Evolutionary conservation across 2,888 invertebrate genomes (phyloP).

Genomic region (Agrenia bidenticulata): DNA sequence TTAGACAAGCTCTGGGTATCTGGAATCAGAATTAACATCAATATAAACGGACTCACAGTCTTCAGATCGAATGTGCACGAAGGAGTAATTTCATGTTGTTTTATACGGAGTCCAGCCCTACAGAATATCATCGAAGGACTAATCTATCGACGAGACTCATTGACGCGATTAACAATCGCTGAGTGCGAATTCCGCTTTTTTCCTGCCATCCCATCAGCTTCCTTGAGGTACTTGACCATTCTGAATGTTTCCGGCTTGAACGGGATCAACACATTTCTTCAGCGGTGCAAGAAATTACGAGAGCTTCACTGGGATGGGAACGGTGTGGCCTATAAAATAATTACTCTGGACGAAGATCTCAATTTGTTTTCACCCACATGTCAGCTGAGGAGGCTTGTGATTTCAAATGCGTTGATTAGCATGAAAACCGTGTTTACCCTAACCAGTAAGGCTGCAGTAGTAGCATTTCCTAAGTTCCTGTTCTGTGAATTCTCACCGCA

Average conservation of each 20-base stretch:
- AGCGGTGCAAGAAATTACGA: not conserved
- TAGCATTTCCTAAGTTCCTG: not conserved
- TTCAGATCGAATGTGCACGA: not conserved
- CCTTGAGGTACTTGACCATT: not conserved
- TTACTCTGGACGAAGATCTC: slow-evolving; percentile 3
- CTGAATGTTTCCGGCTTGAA: not conserved
- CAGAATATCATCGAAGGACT: not conserved
- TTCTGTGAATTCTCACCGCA: slow-evolving; percentile 2
- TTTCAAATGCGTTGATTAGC: slow-evolving; percentile 2
- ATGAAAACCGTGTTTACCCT: not conserved
- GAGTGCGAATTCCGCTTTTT: slow-evolving; percentile 1
- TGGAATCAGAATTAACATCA: not conserved
- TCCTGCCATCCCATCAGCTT: not conserved
- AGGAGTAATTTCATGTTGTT: not conserved
- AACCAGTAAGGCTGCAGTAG: not conserved
- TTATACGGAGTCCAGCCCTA: not conserved
- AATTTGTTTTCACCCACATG: not conserved
- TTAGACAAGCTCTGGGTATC: not conserved
- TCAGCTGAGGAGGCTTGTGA: not conserved
- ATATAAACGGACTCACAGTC: not conserved
- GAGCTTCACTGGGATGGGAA: slow-evolving; percentile 2
- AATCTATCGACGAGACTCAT: not conserved
- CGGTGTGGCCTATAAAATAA: not conserved
- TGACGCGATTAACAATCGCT: not conserved
- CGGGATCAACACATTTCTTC: not conserved